These are phyloP conservation scores for Saimiri boliviensis DNA, from an alignment of 2,113 vertebrate species.

Conservation along the genomic window DNA sequence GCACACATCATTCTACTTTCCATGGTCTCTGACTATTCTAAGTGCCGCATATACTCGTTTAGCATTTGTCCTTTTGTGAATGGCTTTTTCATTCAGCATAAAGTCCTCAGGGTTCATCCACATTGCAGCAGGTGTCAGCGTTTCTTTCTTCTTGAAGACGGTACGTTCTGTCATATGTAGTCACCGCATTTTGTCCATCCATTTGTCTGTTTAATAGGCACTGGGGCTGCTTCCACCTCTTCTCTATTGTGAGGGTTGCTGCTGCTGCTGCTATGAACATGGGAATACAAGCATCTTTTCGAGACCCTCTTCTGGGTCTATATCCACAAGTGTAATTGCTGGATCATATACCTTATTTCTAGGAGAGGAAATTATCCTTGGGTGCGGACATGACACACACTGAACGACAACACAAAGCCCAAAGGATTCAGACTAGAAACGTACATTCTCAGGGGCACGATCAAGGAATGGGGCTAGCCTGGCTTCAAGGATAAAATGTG, in stretches of 20 bases:
- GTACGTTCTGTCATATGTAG: fast-evolving
- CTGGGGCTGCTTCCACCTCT: not conserved
- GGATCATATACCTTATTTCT: not conserved
- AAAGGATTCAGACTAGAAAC: not conserved
- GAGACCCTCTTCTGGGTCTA: not conserved
- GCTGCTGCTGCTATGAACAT: not conserved
- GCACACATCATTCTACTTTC: not conserved
- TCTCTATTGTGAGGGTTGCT: not conserved
- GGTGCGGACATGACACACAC: not conserved
- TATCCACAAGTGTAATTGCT: not conserved
- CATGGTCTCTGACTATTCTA: not conserved
- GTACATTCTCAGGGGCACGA: not conserved
- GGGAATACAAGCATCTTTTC: not conserved
- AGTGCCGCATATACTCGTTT: not conserved
- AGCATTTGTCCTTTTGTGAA: not conserved
- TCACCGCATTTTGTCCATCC: not conserved
- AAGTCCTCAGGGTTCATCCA: not conserved
- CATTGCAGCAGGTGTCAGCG: not conserved
- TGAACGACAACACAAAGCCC: not conserved
- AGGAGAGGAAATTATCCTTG: not conserved
- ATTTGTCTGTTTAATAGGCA: too few species aligned
- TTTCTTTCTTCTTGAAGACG: not conserved
- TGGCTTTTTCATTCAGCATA: not conserved
- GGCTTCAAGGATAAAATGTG: not conserved
- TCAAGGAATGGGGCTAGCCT: not conserved